Evolutionary conservation across 2,797 vertebrate species (phyloP).

Genomic region (Alectoris magna): DNA sequence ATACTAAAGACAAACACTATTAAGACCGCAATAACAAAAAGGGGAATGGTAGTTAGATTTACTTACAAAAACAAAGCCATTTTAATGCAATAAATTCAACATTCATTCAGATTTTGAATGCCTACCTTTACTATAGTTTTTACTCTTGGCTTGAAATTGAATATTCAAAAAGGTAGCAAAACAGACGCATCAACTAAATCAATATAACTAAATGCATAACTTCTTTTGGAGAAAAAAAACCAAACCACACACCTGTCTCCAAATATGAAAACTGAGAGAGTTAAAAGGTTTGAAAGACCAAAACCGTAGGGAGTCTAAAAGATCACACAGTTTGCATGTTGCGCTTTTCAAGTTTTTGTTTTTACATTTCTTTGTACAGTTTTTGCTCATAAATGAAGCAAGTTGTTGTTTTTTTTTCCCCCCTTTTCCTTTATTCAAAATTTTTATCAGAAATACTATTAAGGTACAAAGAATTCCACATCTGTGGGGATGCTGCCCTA

Average conservation of each 20-base stretch:
- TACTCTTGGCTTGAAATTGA: neutral
- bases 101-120: neutral
- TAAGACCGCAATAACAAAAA: neutral
- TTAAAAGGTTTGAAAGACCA: neutral
- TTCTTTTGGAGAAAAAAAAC: neutral
- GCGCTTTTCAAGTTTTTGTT: neutral
- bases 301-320: neutral
- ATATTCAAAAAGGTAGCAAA: constrained; percentile 36
- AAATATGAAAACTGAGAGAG: neutral
- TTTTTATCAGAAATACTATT: neutral
- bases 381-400: neutral
- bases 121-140: neutral
- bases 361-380: neutral
- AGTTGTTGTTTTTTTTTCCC: neutral
- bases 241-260: neutral
- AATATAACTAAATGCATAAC: neutral
- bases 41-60: neutral
- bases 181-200: constrained; percentile 13
- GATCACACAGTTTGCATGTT: neutral
- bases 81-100: constrained; percentile 11
- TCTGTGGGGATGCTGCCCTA: too few relatives aligned
- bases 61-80: neutral
- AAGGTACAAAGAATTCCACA: neutral
- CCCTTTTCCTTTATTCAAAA: neutral
- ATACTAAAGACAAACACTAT: neutral